Evolutionary conservation across 2,888 invertebrate species (phyloP).

Genomic region (Kuschelorhynchus macadamiae): DNA sequence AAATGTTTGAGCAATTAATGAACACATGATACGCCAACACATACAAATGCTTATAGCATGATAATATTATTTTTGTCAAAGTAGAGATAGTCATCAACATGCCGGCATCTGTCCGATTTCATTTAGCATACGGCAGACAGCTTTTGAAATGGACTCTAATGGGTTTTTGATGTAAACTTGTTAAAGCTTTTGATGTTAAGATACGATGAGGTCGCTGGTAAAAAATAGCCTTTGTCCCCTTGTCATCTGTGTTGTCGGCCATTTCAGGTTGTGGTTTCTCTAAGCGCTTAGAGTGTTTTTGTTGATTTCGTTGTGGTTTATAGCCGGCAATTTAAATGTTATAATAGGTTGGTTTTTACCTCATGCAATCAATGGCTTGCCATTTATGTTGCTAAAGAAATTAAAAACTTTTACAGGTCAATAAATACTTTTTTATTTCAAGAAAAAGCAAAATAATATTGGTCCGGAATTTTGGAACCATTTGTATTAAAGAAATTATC

Average conservation of each 20-base stretch:
- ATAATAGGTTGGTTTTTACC: no score
- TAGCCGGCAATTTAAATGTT: not conserved
- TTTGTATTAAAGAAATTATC: no score
- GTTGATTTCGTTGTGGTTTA: constrained; percentile 4
- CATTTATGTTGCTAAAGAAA: no score
- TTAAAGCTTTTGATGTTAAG: constrained; percentile 19
- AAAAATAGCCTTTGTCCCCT: constrained; percentile 7
- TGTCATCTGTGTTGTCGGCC: constrained; percentile 10
- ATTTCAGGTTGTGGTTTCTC: not conserved
- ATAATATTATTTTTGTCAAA: constrained; percentile 20
- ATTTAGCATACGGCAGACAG: constrained; percentile 8
- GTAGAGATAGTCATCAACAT: constrained; percentile 18
- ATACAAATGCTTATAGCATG: constrained; percentile 7
- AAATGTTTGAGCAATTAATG: no score
- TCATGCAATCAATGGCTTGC: no score
- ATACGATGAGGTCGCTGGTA: constrained; percentile 18
- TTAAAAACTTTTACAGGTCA: no score
- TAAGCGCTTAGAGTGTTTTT: not conserved
- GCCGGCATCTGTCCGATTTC: constrained; percentile 15
- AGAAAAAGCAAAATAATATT: no score
- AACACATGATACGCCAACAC: no score
- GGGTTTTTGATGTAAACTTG: constrained; percentile 35
- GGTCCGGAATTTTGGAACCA: no score
- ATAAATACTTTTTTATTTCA: no score
- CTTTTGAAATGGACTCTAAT: constrained; percentile 22